phyloP scores from a whole-genome alignment of 1,140 invertebrate species.

The Drosophila suzukii region DNA sequence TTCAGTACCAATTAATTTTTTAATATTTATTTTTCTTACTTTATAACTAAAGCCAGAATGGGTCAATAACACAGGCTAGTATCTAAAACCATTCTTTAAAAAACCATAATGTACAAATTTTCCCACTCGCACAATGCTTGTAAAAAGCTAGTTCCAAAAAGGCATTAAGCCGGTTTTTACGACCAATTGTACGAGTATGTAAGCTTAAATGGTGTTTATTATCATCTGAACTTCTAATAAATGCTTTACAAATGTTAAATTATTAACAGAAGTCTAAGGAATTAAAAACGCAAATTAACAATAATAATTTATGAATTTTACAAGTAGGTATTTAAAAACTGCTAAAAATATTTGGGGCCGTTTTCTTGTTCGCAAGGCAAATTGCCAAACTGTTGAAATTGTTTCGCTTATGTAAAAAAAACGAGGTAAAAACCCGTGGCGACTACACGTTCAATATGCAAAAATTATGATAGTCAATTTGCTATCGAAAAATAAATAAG shows the following conservation, averaged over 20 bases:
- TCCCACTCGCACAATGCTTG: not conserved
- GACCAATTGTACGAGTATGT: constrained; percentile 3
- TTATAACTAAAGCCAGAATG: not conserved
- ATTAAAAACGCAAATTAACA: not conserved
- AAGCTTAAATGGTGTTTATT: constrained; percentile 4
- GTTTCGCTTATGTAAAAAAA: too few species aligned
- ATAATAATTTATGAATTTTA: too few species aligned
- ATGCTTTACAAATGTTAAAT: not conserved
- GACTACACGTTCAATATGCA: too few species aligned
- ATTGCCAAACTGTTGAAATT: too few species aligned
- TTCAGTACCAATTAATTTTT: too few species aligned
- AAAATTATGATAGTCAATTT: too few species aligned
- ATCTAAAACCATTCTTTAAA: not conserved
- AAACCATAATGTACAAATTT: not conserved
- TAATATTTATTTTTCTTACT: not conserved
- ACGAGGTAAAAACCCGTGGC: too few species aligned
- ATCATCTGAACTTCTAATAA: not conserved
- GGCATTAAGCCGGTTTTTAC: not conserved
- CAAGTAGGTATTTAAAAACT: too few species aligned
- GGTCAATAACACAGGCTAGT: not conserved
- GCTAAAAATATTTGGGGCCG: too few species aligned
- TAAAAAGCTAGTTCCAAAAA: constrained; percentile 14
- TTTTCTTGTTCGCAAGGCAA: too few species aligned
- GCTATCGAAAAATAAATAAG: too few species aligned
- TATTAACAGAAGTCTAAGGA: not conserved